Conservation (phyloP, 2,113 vertebrate genomes). For the Ciconia stormi region DNA sequence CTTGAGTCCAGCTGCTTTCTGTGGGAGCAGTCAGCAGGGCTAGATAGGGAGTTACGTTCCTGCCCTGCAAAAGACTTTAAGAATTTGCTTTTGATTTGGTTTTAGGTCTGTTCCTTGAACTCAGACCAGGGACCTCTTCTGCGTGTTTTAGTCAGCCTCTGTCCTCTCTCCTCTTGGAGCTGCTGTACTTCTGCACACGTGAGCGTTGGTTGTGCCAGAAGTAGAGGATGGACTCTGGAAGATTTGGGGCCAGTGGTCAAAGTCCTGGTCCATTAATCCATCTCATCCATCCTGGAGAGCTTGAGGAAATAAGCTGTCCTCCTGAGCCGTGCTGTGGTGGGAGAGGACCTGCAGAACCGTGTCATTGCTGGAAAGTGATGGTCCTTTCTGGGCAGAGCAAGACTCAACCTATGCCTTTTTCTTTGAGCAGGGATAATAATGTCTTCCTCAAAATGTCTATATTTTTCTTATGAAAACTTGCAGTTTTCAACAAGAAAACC, state of each 20-base stretch:
- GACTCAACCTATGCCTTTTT: rapidly evolving
- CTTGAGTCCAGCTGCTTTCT: background rate
- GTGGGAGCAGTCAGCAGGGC: background rate
- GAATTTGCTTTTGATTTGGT: background rate
- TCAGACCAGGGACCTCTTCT: background rate
- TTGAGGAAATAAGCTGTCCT: background rate
- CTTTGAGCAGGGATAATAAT: background rate
- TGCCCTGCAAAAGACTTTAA: background rate
- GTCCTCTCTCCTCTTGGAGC: background rate
- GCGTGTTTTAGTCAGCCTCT: background rate
- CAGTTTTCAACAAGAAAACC: background rate
- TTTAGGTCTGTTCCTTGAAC: background rate
- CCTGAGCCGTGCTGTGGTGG: background rate
- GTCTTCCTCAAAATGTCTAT: background rate
- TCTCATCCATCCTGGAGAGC: background rate
- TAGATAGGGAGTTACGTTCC: background rate
- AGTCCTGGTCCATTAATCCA: background rate
- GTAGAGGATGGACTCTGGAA: background rate
- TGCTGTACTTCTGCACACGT: rapidly evolving
- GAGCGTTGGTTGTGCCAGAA: background rate
- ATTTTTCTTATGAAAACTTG: background rate
- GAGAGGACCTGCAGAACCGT: background rate
- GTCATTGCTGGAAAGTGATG: background rate
- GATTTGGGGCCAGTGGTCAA: background rate
- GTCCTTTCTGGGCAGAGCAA: background rate